Conservation (phyloP, 1,140 invertebrate species). For the Agraylea sexmaculata region DNA sequence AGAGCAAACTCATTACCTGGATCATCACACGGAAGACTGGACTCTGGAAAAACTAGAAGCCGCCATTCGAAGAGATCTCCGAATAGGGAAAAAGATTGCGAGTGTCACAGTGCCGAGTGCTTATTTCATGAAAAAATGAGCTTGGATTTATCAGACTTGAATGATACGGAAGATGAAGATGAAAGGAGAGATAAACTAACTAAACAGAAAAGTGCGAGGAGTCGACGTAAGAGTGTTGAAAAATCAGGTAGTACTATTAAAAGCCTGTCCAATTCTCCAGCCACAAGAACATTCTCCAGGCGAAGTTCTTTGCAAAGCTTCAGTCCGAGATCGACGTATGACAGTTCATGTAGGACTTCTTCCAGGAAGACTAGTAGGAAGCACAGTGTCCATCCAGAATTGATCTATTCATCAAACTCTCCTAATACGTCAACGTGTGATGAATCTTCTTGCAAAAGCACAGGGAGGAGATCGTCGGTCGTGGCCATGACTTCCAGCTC, state of each 20-base stretch:
- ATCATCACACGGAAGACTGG: constrained; percentile 8
- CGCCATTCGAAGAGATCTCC: constrained; percentile 5
- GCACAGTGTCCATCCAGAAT: constrained; percentile 12
- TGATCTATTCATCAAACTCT: constrained; percentile 13
- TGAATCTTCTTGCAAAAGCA: constrained; percentile 14
- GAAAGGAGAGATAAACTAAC: no score
- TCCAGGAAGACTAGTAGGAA: constrained; percentile 8
- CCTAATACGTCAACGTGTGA: constrained; percentile 19
- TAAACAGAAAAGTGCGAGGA: constrained; percentile 7
- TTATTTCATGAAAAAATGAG: constrained; percentile 17
- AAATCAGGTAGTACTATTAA: constrained; percentile 1
- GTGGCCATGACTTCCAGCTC: constrained; percentile 17
- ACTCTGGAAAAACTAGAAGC: constrained; percentile 6
- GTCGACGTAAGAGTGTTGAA: constrained; percentile 3
- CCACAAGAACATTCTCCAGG: constrained; percentile 5
- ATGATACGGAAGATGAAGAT: constrained; percentile 19
- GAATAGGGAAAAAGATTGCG: constrained; percentile 6
- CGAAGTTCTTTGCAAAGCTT: constrained; percentile 20
- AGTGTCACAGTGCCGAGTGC: constrained; percentile 15
- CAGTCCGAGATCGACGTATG: constrained; percentile 11
- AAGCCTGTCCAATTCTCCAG: neutral
- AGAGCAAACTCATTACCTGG: constrained; percentile 16
- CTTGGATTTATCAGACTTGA: constrained; percentile 19
- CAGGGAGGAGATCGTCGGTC: neutral
- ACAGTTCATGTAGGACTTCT: constrained; percentile 5